Evolutionary conservation across 2,888 invertebrate species (phyloP), one percentile per base, ranked within the genome.

Genomic region (Trissoscelio sp.): DNA sequence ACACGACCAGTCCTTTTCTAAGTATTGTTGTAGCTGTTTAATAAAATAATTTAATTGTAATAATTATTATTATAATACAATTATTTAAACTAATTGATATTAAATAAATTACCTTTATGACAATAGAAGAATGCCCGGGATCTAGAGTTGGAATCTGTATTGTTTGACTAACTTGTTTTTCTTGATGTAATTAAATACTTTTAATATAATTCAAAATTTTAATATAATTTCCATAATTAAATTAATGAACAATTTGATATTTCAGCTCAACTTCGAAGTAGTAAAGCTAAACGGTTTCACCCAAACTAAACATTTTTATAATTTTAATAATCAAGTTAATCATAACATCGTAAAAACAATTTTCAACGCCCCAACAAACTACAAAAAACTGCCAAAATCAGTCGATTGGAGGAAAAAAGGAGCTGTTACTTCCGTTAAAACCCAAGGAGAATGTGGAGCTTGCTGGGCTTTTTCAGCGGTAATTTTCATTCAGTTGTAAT

Each of bases 1-100:
- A 86, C 96, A 97, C 0, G 95, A 95, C 98, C 98, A 98, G 88
- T 97, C 96, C 87, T 96, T 96, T 72, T 96, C 96, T 81, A 97
- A 92, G 91, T 98, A 98, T 88, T 95, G 94, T 67, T 95, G 93
- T 51, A 98, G 93, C 97, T 98, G 87, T 46, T 16, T 20, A 79
- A 79, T 51, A 18, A 64, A 64, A 16, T 16, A 6, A 37, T 37
- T 9, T 9, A 37, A 37, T 37, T 37, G 9, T 74, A 53, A 31
- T 39, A 14, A 7, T 24, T 12, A 24, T 64, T 48, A 20, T 16
- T 3, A 31, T 7, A 31, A 31, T 3, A 31, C 4, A 31, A 31
- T 31, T 31, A 31, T 7, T 1, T 1, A 31, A 31, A n/a, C 1
- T n/a, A 51, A 22, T 51, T 51, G 20, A 1, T 20, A 14, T 42